Percentiles rank a stretch among this genome's conserved stretches.
phyloP scores from a whole-genome alignment of 2,888 invertebrate genomes.

The Eretmocerus hayati region DNA sequence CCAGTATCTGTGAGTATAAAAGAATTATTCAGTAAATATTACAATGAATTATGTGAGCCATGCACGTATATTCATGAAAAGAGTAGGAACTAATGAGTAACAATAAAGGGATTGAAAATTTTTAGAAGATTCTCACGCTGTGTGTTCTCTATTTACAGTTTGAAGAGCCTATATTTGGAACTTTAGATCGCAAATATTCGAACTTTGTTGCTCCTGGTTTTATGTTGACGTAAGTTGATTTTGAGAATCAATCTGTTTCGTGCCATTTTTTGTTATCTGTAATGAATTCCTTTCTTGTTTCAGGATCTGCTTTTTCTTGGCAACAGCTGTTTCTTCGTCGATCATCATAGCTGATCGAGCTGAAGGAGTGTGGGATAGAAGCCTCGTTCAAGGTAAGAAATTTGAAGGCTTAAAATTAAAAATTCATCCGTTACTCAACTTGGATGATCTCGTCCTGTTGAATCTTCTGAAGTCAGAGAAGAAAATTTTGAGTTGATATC shows the following conservation, averaged over 20 bases:
- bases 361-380: constrained; percentile 83
- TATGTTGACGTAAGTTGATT: constrained; percentile 64
- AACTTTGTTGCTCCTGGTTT: constrained; percentile 81
- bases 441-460: too few relatives aligned
- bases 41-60: too few relatives aligned
- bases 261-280: background rate
- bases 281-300: constrained; percentile 22
- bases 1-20: constrained; percentile 53
- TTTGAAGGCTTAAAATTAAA: too few relatives aligned
- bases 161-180: constrained; percentile 64
- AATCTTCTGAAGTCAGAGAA: too few relatives aligned
- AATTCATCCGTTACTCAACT: too few relatives aligned
- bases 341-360: constrained; percentile 72
- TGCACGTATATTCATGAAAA: too few relatives aligned
- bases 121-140: background rate
- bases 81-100: too few relatives aligned
- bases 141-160: constrained; percentile 46
- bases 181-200: constrained; percentile 61
- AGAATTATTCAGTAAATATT: too few relatives aligned
- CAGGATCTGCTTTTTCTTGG: constrained; percentile 80
- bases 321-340: constrained; percentile 75
- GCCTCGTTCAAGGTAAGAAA: constrained; percentile 79
- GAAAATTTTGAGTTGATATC: too few relatives aligned
- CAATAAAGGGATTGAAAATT: background rate
- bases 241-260: too few relatives aligned